Evolutionary conservation across 2,888 invertebrate genomes (phyloP).

Genomic region (Phengaris alcon): DNA sequence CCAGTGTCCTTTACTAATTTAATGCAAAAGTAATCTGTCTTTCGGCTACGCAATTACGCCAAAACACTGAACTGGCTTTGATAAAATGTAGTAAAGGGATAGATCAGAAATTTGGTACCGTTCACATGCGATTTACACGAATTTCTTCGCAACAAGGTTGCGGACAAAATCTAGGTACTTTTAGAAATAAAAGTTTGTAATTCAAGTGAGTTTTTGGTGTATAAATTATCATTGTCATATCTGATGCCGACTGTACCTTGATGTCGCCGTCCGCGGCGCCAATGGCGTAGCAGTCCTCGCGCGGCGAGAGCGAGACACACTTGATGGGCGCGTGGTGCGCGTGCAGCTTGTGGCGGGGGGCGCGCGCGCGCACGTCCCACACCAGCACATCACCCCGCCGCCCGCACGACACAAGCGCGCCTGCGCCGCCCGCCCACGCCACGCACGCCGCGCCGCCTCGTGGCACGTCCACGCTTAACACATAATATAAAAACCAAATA

Average conservation of each 20-base stretch:
- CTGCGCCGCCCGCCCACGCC: slow-evolving; percentile 90
- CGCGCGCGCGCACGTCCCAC: slow-evolving; percentile 95
- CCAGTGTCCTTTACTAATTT: no score
- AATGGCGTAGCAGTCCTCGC: slow-evolving; percentile 97
- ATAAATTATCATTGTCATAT: no score
- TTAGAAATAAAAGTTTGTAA: no score
- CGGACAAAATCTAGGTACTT: no score
- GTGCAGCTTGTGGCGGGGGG: slow-evolving; percentile 87
- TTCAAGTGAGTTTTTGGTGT: no score
- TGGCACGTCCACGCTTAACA: slow-evolving; percentile 45
- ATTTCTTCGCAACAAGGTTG: no score
- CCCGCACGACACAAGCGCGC: slow-evolving; percentile 96
- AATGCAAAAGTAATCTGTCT: no score
- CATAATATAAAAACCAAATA: background rate
- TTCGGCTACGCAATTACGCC: no score
- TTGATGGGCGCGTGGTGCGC: slow-evolving; percentile 97
- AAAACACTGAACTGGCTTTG: no score
- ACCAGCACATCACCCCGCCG: slow-evolving; percentile 98
- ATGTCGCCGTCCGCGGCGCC: slow-evolving; percentile 96
- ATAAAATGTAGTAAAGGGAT: no score
- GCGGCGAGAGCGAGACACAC: slow-evolving; percentile 95
- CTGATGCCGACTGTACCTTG: slow-evolving; percentile 79
- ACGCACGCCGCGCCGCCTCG: slow-evolving; percentile 46
- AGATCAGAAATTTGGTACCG: no score
- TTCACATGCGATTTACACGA: no score